Evolutionary conservation across 2,797 vertebrate species (phyloP).

Genomic region (Podarcis siculus): DNA sequence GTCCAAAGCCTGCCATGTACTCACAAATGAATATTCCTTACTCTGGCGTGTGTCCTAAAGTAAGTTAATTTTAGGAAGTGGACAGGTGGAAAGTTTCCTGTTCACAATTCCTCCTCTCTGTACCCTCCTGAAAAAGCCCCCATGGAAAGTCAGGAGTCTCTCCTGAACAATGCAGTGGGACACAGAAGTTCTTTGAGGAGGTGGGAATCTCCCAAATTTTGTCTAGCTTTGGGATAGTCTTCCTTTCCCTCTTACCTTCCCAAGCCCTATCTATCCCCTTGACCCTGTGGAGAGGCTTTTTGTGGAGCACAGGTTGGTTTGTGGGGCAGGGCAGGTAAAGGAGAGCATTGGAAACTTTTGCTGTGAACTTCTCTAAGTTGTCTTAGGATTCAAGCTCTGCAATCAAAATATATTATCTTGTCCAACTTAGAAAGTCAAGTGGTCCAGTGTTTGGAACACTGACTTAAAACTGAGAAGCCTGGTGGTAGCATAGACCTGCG

Average conservation of each 20-base stretch:
- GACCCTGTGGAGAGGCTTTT: too few relatives aligned
- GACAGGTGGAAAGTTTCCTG: background rate
- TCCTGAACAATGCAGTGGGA: background rate
- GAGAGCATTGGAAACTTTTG: background rate
- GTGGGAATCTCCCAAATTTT: background rate
- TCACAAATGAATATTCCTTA: background rate
- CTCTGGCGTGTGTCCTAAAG: background rate
- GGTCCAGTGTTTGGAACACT: background rate
- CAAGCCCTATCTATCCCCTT: too few relatives aligned
- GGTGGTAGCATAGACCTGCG: background rate
- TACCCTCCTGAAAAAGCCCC: background rate
- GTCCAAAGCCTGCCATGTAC: background rate
- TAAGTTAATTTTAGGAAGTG: background rate
- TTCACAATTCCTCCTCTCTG: background rate
- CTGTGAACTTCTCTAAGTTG: background rate
- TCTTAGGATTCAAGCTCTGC: background rate
- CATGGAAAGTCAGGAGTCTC: background rate
- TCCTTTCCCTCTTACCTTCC: background rate
- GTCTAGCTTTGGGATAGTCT: background rate
- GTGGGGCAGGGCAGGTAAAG: background rate
- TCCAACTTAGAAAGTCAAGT: background rate
- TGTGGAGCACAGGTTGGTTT: background rate
- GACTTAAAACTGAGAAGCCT: background rate
- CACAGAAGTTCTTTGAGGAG: background rate
- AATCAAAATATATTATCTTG: background rate